phyloP scores from a whole-genome alignment of 1,140 invertebrate genomes.

The Megathymus violae region DNA sequence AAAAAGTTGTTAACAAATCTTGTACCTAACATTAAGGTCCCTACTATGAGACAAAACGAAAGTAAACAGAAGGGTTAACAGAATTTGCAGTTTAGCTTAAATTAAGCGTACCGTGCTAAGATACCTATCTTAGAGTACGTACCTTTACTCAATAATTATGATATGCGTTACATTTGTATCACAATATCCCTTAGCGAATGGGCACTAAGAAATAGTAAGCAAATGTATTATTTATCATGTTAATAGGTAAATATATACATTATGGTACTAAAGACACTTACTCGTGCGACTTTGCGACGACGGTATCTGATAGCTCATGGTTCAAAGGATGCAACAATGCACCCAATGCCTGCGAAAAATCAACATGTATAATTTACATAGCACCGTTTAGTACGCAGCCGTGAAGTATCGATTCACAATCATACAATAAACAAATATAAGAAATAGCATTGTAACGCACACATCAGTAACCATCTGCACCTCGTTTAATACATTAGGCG shows the following conservation, averaged over 20 bases:
- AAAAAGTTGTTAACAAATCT: no score
- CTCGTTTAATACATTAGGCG: constrained; percentile 51
- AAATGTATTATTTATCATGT: neutral
- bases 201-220: neutral
- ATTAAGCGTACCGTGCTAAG: no score
- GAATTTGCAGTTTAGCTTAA: no score
- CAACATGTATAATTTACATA: constrained; percentile 40
- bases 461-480: constrained; percentile 43
- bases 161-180: constrained; percentile 40
- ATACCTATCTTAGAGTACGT: constrained; percentile 16
- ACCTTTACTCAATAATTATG: constrained; percentile 24
- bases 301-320: constrained; percentile 92
- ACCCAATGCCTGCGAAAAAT: constrained; percentile 73
- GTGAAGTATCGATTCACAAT: constrained; percentile 63
- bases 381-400: constrained; percentile 55
- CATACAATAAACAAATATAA: constrained; percentile 42
- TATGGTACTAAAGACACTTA: constrained; percentile 82
- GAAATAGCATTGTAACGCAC: constrained; percentile 38
- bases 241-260: neutral
- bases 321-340: constrained; percentile 76
- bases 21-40: no score
- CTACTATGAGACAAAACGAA: no score
- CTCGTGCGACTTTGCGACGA: constrained; percentile 90
- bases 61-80: no score
- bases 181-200: constrained; percentile 10